A percentile compares a stretch with the other conserved stretches of the same genome.
phyloP scores from a whole-genome alignment of 2,888 invertebrate genomes.

The Tenthredo notha region DNA sequence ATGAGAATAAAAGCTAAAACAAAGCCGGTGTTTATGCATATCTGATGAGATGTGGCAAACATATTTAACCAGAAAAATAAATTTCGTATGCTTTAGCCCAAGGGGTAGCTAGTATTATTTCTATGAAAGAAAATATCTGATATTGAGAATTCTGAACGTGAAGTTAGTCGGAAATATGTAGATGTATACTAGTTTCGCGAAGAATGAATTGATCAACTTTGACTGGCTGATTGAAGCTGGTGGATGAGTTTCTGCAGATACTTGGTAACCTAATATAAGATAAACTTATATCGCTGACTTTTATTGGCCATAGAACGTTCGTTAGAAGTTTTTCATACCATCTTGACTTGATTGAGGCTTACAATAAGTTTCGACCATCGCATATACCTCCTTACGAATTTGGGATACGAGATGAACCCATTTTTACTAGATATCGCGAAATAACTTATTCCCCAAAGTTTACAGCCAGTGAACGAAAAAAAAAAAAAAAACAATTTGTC shows the following conservation, averaged over 20 bases:
- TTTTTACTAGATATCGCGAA: background rate
- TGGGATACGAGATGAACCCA: background rate
- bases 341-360: conserved; percentile 35
- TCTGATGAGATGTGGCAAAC: background rate
- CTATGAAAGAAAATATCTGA: background rate
- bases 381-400: background rate
- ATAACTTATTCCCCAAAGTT: background rate
- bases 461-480: no score
- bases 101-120: background rate
- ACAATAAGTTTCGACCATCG: conserved; percentile 18
- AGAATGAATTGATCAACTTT: conserved; percentile 10
- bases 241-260: background rate
- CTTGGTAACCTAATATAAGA: conserved; percentile 12
- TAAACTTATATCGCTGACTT: background rate
- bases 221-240: background rate
- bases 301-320: conserved; percentile 4
- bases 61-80: background rate
- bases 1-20: background rate
- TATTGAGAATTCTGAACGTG: background rate
- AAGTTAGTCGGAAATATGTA: background rate
- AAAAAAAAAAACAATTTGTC: background rate
- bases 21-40: background rate
- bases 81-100: background rate
- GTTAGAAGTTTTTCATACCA: conserved; percentile 17
- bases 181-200: background rate